Evolutionary conservation across 2,888 invertebrate genomes (phyloP).

Genomic region (Drosophila suboccidentalis): DNA sequence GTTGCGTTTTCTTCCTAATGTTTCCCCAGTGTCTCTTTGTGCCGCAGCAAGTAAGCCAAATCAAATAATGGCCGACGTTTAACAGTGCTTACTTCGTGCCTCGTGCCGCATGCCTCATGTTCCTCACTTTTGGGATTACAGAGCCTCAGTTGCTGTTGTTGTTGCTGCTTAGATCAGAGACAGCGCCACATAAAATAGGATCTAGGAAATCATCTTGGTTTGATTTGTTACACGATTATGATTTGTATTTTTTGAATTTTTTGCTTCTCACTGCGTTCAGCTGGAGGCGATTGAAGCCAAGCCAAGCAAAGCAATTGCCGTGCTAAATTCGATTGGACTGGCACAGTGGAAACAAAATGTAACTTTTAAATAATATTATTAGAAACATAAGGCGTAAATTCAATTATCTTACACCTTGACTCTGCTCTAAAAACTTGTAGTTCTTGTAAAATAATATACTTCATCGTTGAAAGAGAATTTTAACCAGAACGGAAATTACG

Average conservation of each 20-base stretch:
- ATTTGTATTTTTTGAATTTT: slow-evolving; percentile 64
- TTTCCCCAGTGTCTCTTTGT: slow-evolving; percentile 43
- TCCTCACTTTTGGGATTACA: slow-evolving; percentile 42
- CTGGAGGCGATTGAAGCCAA: slow-evolving; percentile 17
- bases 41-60: slow-evolving; percentile 44
- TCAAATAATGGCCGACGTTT: slow-evolving; percentile 69
- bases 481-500: slow-evolving; percentile 10
- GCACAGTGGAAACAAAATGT: slow-evolving; percentile 35
- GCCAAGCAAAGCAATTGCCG: slow-evolving; percentile 23
- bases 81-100: slow-evolving; percentile 43
- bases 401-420: not conserved
- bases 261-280: slow-evolving; percentile 38
- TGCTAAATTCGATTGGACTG: slow-evolving; percentile 23
- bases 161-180: slow-evolving; percentile 38
- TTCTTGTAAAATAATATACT: no score
- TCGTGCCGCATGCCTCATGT: slow-evolving; percentile 5
- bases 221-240: slow-evolving; percentile 74
- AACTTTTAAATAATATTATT: not conserved
- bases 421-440: no score
- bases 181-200: slow-evolving; percentile 57
- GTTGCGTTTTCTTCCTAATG: slow-evolving; percentile 36
- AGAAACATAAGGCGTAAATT: not conserved
- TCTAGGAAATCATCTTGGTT: slow-evolving; percentile 45
- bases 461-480: no score
- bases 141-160: slow-evolving; percentile 33